A percentile compares a stretch with the other conserved stretches of the same genome.
Conservation (phyloP, 92 coral and sea anemone species). For the Parazoanthus atlanticus region DNA sequence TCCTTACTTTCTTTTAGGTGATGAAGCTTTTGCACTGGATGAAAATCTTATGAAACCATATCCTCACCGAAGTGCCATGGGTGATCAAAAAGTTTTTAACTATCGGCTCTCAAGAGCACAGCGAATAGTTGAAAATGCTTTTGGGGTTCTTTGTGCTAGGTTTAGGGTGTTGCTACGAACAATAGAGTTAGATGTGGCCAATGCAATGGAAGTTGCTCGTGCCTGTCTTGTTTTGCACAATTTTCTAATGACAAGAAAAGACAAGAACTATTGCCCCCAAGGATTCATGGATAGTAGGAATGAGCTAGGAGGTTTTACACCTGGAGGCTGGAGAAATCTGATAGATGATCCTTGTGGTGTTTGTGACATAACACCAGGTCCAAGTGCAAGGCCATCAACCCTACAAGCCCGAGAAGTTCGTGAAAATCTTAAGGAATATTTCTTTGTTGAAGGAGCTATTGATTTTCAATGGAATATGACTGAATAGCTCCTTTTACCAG, state of each 20-base stretch:
- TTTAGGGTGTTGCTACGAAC: constrained; percentile 64
- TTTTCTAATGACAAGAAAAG: constrained; percentile 65
- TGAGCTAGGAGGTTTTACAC: constrained; percentile 48
- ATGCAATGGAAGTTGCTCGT: constrained; percentile 63
- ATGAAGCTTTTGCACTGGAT: constrained; percentile 76
- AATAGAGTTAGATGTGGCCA: constrained; percentile 61
- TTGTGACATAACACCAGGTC: constrained; percentile 32
- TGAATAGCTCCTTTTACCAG: constrained; percentile 29
- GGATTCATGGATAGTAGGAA: constrained; percentile 56
- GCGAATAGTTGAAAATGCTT: constrained; percentile 41
- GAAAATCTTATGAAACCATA: constrained; percentile 61
- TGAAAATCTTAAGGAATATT: constrained; percentile 56
- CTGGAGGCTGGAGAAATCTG: constrained; percentile 52
- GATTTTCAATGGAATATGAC: constrained; percentile 66
- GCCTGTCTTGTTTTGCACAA: constrained; percentile 69
- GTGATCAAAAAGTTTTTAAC: constrained; percentile 59
- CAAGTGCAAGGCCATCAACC: constrained; percentile 53
- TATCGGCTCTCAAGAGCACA: constrained; percentile 52
- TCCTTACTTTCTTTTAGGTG: constrained; percentile 64
- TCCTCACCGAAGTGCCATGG: constrained; percentile 58
- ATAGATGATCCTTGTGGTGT: constrained; percentile 28
- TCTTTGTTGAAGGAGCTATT: constrained; percentile 67
- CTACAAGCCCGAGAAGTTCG: constrained; percentile 55
- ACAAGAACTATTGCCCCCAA: constrained; percentile 51
- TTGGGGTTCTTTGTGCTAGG: constrained; percentile 67